Evolutionary conservation across 1,140 invertebrate genomes (phyloP).

Genomic region (Geopemphigus sp.): DNA sequence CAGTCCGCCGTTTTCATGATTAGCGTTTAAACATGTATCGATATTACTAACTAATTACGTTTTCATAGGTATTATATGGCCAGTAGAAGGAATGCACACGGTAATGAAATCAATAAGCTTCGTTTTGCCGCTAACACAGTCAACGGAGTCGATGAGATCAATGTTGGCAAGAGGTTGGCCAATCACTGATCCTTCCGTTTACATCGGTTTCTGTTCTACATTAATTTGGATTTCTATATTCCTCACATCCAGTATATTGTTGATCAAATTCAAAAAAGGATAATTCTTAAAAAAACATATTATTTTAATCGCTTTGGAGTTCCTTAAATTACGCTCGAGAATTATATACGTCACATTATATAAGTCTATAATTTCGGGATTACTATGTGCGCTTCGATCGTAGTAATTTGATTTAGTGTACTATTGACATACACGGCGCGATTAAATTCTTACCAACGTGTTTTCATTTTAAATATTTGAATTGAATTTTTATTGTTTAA

Average conservation of each 20-base stretch:
- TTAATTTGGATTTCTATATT: constrained; percentile 86
- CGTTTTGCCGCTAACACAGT: constrained; percentile 83
- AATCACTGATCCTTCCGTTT: constrained; percentile 77
- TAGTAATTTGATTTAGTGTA: no score
- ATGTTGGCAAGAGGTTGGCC: constrained; percentile 88
- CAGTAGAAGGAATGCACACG: constrained; percentile 83
- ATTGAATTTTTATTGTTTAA: no score
- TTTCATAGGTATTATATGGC: constrained; percentile 77
- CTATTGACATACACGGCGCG: no score
- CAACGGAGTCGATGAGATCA: constrained; percentile 82
- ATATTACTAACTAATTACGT: not conserved
- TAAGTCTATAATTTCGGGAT: no score
- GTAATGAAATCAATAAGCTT: constrained; percentile 75
- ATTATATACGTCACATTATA: not conserved
- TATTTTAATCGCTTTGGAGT: not conserved
- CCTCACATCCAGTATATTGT: constrained; percentile 74
- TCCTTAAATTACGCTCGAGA: constrained; percentile 3
- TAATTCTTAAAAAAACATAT: constrained; percentile 54
- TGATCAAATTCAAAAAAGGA: constrained; percentile 75
- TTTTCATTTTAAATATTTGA: no score
- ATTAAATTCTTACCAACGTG: not conserved
- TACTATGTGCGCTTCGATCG: no score
- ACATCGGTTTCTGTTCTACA: constrained; percentile 83
- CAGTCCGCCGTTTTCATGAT: not conserved
- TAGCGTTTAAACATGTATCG: not conserved